Conservation (phyloP, 2,888 invertebrate genomes). For the Sthenelais limicola region DNA sequence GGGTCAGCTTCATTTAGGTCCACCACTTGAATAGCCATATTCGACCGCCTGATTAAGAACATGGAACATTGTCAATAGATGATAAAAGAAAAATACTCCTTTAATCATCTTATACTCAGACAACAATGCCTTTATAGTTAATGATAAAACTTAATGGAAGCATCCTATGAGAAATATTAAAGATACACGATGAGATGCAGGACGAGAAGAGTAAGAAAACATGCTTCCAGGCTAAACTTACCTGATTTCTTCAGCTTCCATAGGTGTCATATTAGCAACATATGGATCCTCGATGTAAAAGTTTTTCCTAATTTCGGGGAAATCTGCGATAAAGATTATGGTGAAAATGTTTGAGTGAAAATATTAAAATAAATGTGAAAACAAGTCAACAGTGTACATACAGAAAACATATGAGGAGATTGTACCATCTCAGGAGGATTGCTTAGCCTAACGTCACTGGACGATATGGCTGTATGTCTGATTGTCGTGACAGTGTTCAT, state of each 20-base stretch:
- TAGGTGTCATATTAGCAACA: slow-evolving; percentile 79
- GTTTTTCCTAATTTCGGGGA: slow-evolving; percentile 82
- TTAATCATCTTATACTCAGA: too few species aligned
- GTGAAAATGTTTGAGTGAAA: neutral
- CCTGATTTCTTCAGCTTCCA: slow-evolving; percentile 79
- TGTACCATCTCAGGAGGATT: too few species aligned
- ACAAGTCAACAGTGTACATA: neutral
- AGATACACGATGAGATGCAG: neutral
- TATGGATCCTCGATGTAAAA: slow-evolving; percentile 86
- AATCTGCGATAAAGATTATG: slow-evolving; percentile 62
- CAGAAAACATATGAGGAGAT: neutral
- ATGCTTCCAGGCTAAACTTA: too few species aligned
- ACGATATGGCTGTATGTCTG: too few species aligned
- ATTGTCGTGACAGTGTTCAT: too few species aligned
- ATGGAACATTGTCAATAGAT: neutral
- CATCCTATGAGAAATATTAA: neutral
- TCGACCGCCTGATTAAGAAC: slow-evolving; percentile 61
- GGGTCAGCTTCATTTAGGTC: slow-evolving; percentile 60
- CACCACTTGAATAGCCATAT: slow-evolving; percentile 78
- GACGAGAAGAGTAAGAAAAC: slow-evolving; percentile 1
- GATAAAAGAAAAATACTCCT: too few species aligned
- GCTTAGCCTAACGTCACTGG: too few species aligned
- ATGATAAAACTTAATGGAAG: too few species aligned
- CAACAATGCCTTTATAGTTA: too few species aligned
- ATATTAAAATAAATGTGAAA: neutral